Percentiles rank a stretch among this genome's conserved stretches.
phyloP scores from a whole-genome alignment of 2,888 invertebrate species.

The Schrankia costaestrigalis region DNA sequence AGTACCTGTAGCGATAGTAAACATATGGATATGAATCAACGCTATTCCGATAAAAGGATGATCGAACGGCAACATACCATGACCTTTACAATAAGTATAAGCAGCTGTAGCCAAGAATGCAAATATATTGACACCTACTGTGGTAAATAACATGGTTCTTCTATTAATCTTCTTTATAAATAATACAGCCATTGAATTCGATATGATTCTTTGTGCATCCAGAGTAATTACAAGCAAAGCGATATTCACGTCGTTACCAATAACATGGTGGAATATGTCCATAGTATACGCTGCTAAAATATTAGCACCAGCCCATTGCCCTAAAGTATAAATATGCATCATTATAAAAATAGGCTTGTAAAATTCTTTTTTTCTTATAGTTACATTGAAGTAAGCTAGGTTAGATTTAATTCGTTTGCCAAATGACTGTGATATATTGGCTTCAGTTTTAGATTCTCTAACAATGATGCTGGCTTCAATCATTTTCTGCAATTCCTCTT shows the following conservation, averaged over 20 bases:
- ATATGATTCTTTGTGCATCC: constrained; percentile 46
- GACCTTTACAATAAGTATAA: constrained; percentile 43
- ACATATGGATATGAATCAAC: constrained; percentile 63
- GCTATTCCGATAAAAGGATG: constrained; percentile 47
- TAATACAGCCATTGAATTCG: constrained; percentile 42
- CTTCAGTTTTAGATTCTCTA: constrained; percentile 41
- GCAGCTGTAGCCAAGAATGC: constrained; percentile 42
- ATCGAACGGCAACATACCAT: constrained; percentile 41
- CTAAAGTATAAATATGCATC: constrained; percentile 49
- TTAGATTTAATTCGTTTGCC: constrained; percentile 23
- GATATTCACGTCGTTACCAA: constrained; percentile 41
- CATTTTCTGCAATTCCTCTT: constrained; percentile 57
- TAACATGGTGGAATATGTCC: constrained; percentile 43
- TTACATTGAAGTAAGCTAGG: constrained; percentile 29
- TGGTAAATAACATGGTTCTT: constrained; percentile 44
- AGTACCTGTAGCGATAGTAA: constrained; percentile 78
- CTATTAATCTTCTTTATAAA: constrained; percentile 48
- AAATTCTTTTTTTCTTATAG: constrained; percentile 48
- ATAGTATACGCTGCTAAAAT: constrained; percentile 47
- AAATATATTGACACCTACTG: constrained; percentile 38
- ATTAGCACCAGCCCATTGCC: constrained; percentile 52
- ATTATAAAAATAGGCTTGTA: constrained; percentile 56
- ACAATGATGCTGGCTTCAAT: constrained; percentile 48
- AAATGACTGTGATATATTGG: constrained; percentile 31
- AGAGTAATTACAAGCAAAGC: constrained; percentile 44